These are phyloP conservation scores for Bombyx huttoni DNA, from an alignment of 2,888 invertebrate species.

Conservation along the genomic window DNA sequence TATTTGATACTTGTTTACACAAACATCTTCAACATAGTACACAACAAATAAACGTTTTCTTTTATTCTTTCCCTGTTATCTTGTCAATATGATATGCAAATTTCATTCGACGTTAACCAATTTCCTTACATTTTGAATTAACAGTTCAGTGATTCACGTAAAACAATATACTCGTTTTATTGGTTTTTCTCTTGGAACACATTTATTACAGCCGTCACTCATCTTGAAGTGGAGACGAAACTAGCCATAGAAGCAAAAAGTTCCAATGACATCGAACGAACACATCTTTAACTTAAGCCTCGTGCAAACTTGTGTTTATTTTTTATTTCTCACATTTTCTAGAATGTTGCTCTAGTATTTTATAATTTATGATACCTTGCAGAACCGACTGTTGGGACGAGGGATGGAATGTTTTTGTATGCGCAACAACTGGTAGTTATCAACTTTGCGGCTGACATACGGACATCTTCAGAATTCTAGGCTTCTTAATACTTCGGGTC, in stretches of 20 bases:
- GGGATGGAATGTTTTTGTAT: too few species aligned
- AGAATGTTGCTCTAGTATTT: too few species aligned
- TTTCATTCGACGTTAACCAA: conserved; percentile 4
- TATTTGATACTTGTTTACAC: too few species aligned
- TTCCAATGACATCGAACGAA: conserved; percentile 8
- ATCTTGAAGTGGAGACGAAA: conserved; percentile 16
- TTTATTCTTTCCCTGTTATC: conserved; percentile 1
- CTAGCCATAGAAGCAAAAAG: conserved; percentile 6
- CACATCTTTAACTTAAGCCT: conserved; percentile 2
- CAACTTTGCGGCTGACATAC: too few species aligned
- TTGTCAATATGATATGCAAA: conserved; percentile 2
- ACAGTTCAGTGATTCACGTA: conserved; percentile 21
- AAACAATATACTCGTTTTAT: conserved; percentile 25
- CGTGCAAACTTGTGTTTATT: not conserved
- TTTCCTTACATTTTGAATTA: conserved; percentile 24
- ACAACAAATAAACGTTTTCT: not conserved
- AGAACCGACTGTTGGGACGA: too few species aligned
- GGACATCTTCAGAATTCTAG: too few species aligned
- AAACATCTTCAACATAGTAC: not conserved
- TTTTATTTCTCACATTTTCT: too few species aligned
- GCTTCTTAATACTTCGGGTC: too few species aligned
- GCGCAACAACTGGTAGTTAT: too few species aligned
- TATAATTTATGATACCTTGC: too few species aligned
- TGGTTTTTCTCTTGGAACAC: conserved; percentile 25
- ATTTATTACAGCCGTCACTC: conserved; percentile 32